Percentiles rank a stretch among this genome's conserved stretches.
Evolutionary conservation across 2,113 vertebrate species (phyloP).

Genomic region (Otus sunia): DNA sequence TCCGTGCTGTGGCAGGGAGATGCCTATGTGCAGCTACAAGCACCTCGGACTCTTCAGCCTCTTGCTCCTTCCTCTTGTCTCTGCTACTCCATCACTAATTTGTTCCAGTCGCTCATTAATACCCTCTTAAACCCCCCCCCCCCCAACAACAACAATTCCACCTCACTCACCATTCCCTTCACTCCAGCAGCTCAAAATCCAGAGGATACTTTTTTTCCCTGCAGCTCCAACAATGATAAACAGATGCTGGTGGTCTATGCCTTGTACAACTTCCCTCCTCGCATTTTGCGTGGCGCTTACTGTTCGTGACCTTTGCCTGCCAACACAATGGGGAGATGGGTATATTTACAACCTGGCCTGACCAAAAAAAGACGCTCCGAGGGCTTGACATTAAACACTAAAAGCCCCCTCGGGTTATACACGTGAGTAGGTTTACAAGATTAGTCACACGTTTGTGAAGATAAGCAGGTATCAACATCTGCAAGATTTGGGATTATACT

Average conservation of each 20-base stretch:
- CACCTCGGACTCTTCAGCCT: not conserved
- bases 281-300: not conserved
- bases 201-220: not conserved
- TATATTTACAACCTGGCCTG: not conserved
- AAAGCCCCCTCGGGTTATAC: not conserved
- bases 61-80: not conserved
- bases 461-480: not conserved
- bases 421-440: not conserved
- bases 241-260: constrained; percentile 39
- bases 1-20: fast-evolving
- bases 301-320: not conserved
- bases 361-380: fast-evolving
- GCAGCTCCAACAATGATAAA: constrained; percentile 45
- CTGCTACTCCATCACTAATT: not conserved
- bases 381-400: not conserved
- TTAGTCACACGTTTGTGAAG: not conserved
- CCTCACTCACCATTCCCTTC: not conserved
- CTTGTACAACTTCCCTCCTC: not conserved
- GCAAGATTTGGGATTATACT: not conserved
- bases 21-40: not conserved
- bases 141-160: not conserved
- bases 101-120: constrained; percentile 43
- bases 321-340: not conserved
- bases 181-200: not conserved
- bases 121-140: not conserved